Evolutionary conservation across 2,797 vertebrate genomes (phyloP), one percentile per base, ranked within the genome.

Genomic region (Anguilla megastoma): DNA sequence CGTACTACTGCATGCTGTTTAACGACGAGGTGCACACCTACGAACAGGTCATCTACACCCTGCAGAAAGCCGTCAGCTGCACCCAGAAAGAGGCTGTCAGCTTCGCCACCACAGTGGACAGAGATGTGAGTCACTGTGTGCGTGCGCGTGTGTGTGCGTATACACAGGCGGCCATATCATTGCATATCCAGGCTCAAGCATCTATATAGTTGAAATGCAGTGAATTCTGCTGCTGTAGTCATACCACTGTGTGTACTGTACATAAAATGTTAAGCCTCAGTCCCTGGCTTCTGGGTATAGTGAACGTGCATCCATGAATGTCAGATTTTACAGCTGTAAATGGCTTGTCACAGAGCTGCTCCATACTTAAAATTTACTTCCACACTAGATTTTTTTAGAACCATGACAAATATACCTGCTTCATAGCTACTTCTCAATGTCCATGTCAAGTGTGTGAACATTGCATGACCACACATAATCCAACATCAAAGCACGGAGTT

Each of bases 21-120:
- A 99, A 99, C 87, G 98, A 99, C 92, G 98, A 99, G 91, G 98
- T 99, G 79, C 98, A 99, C 93, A 99, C 98, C 0, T 99, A 99
- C 27, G 98, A 99, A n/a, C 98, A 99, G 93, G 98, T 99, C 87
- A 99, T 99, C 94, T 99, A 98, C 94, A 99, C 98, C 0, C 96
- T 99, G 90, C 98, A 99, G 94, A 99, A 99, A 93, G 98, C 98
- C 7, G 98, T 99, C 79, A 98, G 95, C 95, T 99, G 98, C 93
- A 97, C 97, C 0, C 98, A 99, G 92, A 99, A 99, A 82, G 98
- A 99, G 91, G 98, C 98, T 0, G 96, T 98, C 92, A 97, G 97
- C 92, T 99, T 99, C 89, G 98, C 98, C 91, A 99, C 98, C 85
- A 98, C 97, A 2, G 98, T 99, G 79, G 98, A 99, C 94, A 91